Conservation (phyloP, 2,113 vertebrate species). For the Prunella himalayana region DNA sequence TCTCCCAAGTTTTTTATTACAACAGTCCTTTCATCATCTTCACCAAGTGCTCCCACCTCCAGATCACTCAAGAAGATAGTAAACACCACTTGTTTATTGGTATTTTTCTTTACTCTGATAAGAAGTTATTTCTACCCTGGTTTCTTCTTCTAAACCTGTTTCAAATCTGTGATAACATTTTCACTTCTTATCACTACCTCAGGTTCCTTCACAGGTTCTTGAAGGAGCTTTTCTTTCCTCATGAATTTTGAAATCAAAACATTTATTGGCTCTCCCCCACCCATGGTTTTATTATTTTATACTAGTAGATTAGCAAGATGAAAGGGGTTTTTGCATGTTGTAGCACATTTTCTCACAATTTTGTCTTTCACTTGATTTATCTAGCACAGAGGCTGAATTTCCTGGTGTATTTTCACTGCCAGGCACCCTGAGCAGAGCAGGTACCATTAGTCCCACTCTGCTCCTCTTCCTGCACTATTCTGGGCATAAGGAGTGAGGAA, state of each 20-base stretch:
- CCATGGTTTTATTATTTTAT: background rate
- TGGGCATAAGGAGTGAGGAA: background rate
- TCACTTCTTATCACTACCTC: background rate
- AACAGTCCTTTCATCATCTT: background rate
- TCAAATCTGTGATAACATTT: background rate
- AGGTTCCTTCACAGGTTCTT: background rate
- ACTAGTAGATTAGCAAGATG: background rate
- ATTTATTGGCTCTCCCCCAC: background rate
- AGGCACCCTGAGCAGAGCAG: background rate
- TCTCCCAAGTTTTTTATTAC: background rate
- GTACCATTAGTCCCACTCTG: background rate
- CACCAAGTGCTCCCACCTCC: background rate
- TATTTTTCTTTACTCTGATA: background rate
- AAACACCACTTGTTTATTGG: background rate
- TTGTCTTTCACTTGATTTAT: background rate
- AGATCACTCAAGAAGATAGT: background rate
- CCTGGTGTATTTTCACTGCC: background rate
- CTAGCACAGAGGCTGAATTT: background rate
- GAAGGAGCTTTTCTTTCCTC: background rate
- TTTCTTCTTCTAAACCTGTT: background rate
- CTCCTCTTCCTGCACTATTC: background rate
- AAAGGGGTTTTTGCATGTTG: background rate
- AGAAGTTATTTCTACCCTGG: background rate
- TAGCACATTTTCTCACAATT: fast-evolving
- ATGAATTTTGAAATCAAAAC: background rate